phyloP scores from a whole-genome alignment of 2,113 vertebrate genomes.

The Scalopus aquaticus region DNA sequence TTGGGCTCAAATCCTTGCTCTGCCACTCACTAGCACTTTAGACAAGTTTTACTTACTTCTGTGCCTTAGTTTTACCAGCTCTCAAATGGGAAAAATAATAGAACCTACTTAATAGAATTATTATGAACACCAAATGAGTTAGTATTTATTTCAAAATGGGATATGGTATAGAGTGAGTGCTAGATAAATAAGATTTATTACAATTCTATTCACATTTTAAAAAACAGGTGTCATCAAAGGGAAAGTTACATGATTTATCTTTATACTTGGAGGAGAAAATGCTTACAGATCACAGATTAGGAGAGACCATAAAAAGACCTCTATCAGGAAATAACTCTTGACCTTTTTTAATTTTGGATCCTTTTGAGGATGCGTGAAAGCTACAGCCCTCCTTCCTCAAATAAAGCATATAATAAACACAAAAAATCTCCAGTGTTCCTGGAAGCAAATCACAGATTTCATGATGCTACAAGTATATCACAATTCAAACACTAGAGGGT shows the following conservation, averaged over 20 bases:
- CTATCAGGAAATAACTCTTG: background rate
- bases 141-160: background rate
- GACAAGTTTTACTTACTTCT: background rate
- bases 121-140: background rate
- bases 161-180: background rate
- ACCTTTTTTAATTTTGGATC: background rate
- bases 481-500: conserved; percentile 72
- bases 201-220: background rate
- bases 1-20: background rate
- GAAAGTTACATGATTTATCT: background rate
- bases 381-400: background rate
- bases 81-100: background rate
- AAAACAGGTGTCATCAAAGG: background rate
- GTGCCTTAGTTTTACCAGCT: background rate
- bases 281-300: background rate
- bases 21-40: background rate
- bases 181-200: background rate
- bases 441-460: background rate
- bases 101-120: background rate
- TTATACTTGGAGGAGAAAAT: background rate
- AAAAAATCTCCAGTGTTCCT: conserved; percentile 5
- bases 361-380: conserved; percentile 8
- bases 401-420: background rate
- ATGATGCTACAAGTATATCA: background rate
- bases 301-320: background rate